Percentiles rank a stretch among this genome's conserved stretches.
These are phyloP conservation scores for Arenaria interpres DNA, from an alignment of 2,113 vertebrate species.

Conservation along the genomic window DNA sequence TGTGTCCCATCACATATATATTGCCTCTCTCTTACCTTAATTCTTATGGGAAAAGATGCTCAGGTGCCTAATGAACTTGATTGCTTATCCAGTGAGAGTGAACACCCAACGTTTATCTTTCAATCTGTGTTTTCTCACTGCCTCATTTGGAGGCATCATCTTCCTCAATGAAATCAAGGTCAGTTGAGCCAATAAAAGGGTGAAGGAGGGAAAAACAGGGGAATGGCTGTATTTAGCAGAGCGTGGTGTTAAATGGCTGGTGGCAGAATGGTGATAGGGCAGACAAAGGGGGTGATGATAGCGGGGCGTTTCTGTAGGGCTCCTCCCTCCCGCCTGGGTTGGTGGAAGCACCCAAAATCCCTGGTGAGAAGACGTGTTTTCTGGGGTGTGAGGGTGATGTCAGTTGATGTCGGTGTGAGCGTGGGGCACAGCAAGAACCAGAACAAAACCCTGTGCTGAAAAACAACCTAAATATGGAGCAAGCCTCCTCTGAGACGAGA, in stretches of 20 bases:
- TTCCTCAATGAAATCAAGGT: not conserved
- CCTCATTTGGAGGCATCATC: not conserved
- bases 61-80: not conserved
- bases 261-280: not conserved
- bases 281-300: not conserved
- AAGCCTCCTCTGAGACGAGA: not conserved
- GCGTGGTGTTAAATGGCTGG: rapidly evolving
- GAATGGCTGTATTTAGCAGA: not conserved
- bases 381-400: rapidly evolving
- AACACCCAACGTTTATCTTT: rapidly evolving
- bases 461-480: not conserved
- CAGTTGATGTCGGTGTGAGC: rapidly evolving
- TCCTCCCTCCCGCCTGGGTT: rapidly evolving
- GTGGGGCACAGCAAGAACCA: not conserved
- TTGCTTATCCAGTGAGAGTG: rapidly evolving
- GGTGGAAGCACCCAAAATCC: not conserved
- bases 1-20: not conserved
- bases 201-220: not conserved
- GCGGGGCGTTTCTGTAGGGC: rapidly evolving
- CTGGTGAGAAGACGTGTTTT: not conserved
- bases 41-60: not conserved
- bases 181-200: rapidly evolving
- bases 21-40: not conserved
- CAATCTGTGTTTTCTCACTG: not conserved
- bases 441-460: not conserved